Base-by-base conservation (phyloP, 2,113 vertebrate genomes). In the Eubucco bourcierii region DNA sequence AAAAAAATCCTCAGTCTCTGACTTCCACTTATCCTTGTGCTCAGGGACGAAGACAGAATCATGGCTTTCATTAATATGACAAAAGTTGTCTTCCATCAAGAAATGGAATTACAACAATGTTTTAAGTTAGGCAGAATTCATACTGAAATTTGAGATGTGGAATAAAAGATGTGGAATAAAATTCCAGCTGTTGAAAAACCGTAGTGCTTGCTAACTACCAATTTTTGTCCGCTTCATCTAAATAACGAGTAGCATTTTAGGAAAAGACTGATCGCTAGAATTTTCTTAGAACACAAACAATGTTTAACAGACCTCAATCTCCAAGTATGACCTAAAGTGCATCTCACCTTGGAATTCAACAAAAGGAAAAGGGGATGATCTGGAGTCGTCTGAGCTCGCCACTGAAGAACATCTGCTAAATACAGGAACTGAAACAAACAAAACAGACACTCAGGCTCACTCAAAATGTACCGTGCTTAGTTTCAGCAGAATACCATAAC, bases 381-480 rank as follows among this genome's bases (percentile, higher is more conserved):
- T 3, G 99, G 99, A 4, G 99, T 99, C 93, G 99, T 99, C 96
- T 99, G 98, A 63, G 99, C 99, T 91, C 99, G 98, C 99, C 99
- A 99, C 92, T 99, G 99, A 61, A 99, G 97, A 87, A 99, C 99
- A 33, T 99, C 99, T 11, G 99, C 98, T 95, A 99, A 98, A 96
- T 99, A 99, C 41, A 99, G 95, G 94, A 99, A 99, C 99, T 99
- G 94, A 13, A 76, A 41, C 17, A 60, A 33, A 44, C 63, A 37
- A n/a, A 60, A 19, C 41, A 88, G 55, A 77, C 27, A n/a, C 6
- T 80, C 53, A 76, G 67, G 61, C 25, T 61, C 44, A 44, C 33
- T 55, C 21, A 4, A 58, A 85, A 61, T 29, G 12, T 4, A 39
- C 27, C 33, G 50, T 7, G 20, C 27, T 74, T 59, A 60, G n/a